Conservation (phyloP, 2,113 vertebrate species). For the Prochilodus magdalenae region DNA sequence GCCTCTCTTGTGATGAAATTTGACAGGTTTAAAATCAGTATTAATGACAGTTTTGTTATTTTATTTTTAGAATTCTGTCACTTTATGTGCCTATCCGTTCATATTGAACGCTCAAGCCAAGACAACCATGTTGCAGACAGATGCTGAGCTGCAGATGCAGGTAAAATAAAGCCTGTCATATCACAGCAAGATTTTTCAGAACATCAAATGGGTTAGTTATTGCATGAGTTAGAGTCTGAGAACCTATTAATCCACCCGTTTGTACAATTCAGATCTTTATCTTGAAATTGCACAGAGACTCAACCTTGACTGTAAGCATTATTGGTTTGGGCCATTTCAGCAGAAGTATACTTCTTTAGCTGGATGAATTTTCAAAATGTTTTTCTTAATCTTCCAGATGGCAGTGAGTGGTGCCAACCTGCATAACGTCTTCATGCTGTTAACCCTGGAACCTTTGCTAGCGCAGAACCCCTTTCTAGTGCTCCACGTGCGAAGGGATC, state of each 20-base stretch:
- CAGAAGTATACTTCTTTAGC: neutral
- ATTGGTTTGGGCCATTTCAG: neutral
- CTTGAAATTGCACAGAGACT: no score
- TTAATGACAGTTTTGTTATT: conserved; percentile 11
- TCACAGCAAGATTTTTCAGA: neutral
- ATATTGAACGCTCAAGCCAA: conserved; percentile 96
- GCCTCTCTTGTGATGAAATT: neutral
- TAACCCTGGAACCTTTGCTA: conserved; percentile 93
- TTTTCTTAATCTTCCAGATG: conserved; percentile 75
- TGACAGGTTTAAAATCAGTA: neutral
- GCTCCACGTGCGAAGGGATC: conserved; percentile 90
- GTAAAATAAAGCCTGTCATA: conserved; percentile 64
- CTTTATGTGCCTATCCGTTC: conserved; percentile 96
- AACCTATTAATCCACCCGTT: no score
- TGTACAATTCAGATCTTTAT: no score
- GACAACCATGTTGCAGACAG: conserved; percentile 98
- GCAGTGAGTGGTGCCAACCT: conserved; percentile 95
- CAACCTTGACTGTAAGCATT: neutral
- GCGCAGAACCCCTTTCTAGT: conserved; percentile 94
- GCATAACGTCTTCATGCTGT: conserved; percentile 97
- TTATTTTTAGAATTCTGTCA: conserved; percentile 84
- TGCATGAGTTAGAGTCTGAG: no score
- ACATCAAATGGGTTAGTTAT: neutral
- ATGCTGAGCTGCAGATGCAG: conserved; percentile 98
- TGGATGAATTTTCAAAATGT: neutral